Evolutionary conservation across 1,140 invertebrate species (phyloP).

Genomic region (Orchestia grillus): DNA sequence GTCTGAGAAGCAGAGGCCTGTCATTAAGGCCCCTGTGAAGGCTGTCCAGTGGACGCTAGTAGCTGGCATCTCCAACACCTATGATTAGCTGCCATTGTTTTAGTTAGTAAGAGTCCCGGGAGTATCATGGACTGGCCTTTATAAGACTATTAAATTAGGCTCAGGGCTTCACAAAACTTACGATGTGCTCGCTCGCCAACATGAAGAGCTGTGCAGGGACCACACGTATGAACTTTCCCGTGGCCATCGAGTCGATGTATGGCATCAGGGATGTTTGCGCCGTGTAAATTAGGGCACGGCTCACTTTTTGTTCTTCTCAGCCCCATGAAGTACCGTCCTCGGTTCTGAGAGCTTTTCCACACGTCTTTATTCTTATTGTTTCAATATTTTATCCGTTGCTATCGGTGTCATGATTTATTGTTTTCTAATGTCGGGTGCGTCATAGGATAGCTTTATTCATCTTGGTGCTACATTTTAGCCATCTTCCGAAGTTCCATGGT

Average conservation of each 20-base stretch:
- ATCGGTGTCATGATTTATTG: too few relatives aligned
- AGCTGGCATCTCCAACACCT: background rate
- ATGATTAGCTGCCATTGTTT: slow-evolving; percentile 33
- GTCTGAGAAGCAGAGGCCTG: background rate
- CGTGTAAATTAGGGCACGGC: background rate
- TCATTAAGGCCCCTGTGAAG: slow-evolving; percentile 10
- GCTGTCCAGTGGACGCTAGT: background rate
- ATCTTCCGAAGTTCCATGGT: too few relatives aligned
- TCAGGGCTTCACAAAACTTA: background rate
- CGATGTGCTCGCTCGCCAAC: background rate
- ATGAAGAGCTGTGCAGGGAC: background rate
- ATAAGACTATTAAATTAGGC: slow-evolving; percentile 31
- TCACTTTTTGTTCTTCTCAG: background rate
- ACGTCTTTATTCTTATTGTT: too few relatives aligned
- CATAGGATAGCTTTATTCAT: too few relatives aligned
- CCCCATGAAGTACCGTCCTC: background rate
- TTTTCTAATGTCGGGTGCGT: too few relatives aligned
- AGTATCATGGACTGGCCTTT: background rate
- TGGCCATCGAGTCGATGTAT: background rate
- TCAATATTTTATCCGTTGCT: too few relatives aligned
- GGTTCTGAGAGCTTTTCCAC: too few relatives aligned
- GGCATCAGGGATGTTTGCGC: background rate
- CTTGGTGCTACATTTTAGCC: too few relatives aligned
- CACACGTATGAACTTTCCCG: slow-evolving; percentile 2
- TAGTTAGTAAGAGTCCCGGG: background rate